Evolutionary conservation across 2,113 vertebrate genomes (phyloP), one percentile per base, ranked within the genome.

Genomic region (Elephantulus edwardii): DNA sequence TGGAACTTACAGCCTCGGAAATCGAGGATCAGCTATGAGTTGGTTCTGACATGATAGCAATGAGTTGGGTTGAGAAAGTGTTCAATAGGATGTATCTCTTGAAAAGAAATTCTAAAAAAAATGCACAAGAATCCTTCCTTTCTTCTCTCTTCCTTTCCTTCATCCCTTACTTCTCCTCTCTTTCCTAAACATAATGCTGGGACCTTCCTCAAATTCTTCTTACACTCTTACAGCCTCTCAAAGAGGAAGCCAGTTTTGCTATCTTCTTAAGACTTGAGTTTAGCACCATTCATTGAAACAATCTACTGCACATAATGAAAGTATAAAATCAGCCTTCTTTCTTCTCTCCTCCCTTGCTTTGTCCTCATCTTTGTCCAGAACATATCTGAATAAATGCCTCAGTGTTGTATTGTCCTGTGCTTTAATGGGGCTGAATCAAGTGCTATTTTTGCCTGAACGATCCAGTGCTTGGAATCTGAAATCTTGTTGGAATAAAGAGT

Each of bases 201-300:
- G 79, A 70, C 22, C 24, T 42, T 58, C 22, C 52, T 50, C 50
- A 48, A 20, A 30, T 26, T 72, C 64, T 54, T 64, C 35, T 35
- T 70, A 48, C 22, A 8, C 6, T 83, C 76, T 71, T 81, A 90
- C 2, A 0, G 71, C 62, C 74, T 20, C 54, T 75, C 62, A 66
- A 83, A 42, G 62, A 86, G 60, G 70, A 91, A 83, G 77, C 44
- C 56, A 1, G 0, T 75, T 91, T 93, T 85, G 46, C 24, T 38
- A 30, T 20, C 19, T 58, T 40, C 30, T 62, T 75, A 64, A 80
- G 68, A 38, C 35, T 62, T 54, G 33, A 52, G 11, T 5, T 35
- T 60, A 84, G 68, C 19, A 14, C 66, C 75, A 93, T 35, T 89
- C 87, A 91, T 60, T 62, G 35, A 66, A 58, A 19, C 33, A 72